Base-by-base conservation (phyloP, 2,888 invertebrate species). In the Sminthurinus aureus region DNA sequence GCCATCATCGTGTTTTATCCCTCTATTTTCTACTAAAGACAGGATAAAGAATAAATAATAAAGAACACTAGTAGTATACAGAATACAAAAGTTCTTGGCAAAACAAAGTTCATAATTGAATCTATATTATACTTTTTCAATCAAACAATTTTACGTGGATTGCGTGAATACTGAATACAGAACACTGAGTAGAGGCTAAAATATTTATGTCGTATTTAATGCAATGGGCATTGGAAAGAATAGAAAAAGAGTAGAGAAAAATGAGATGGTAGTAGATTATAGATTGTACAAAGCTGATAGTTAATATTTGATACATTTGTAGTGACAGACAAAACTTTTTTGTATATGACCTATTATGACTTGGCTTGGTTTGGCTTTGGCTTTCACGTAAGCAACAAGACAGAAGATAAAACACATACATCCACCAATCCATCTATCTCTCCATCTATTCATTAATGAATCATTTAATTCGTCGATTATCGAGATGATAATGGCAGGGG, bases 391-490 rank as follows among this genome's bases (percentile, higher is more conserved):
- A 4, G 6, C 38, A 38, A 38, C 1, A 38, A 38, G 3, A 38
- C 38, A 38, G 38, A 38, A 6, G 3, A 38, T 38, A 38, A 38
- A 38, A 38, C 6, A 38, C 6, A n/a, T 52, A n/a, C 11, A 18
- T 52, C 58, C 20, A 18, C 52, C 58, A 13, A n/a, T 64, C 50
- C 66, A 20, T 58, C 79, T 67, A 11, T 66, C 69, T 79, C 67
- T 79, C 82, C 22, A 85, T 84, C 66, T 79, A 73, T 81, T 83
- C 83, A 85, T 85, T 84, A 82, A 78, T 85, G 84, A 84, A 85
- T 85, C 82, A 85, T 85, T 83, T 84, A 85, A 85, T 85, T 85
- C 82, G 82, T 82, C 85, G 83, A 85, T 85, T 85, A 83, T 82
- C 79, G 79, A 84, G 82, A 84, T 83, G 84, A 80, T 82, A 84